phyloP scores from a whole-genome alignment of 2,888 invertebrate species.

The Nomada hirtipes region DNA sequence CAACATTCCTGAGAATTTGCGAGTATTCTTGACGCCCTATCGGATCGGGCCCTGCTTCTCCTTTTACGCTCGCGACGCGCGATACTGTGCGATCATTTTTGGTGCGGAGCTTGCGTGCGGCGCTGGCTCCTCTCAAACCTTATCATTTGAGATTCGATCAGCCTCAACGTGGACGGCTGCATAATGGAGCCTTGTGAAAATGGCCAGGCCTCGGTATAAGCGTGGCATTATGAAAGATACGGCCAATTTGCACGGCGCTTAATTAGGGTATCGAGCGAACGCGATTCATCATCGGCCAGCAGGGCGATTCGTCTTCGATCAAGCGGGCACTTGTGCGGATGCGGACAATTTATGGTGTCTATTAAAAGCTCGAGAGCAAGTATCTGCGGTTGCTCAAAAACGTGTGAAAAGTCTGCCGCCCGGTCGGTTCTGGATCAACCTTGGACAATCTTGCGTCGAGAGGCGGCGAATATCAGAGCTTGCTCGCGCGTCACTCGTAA shows the following conservation, averaged over 20 bases:
- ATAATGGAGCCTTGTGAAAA: not conserved
- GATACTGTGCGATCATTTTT: not conserved
- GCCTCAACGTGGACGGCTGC: not conserved
- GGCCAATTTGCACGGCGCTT: slow-evolving; percentile 12
- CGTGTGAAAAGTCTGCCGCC: slow-evolving; percentile 43
- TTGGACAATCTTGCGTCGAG: not conserved
- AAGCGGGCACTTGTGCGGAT: slow-evolving; percentile 39
- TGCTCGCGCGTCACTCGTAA: not conserved
- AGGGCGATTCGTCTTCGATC: slow-evolving; percentile 59
- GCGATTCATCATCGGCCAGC: slow-evolving; percentile 26
- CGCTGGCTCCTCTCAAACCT: not conserved
- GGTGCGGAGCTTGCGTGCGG: too few relatives aligned
- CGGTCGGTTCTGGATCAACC: not conserved
- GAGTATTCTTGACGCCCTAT: slow-evolving; percentile 34
- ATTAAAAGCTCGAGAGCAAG: slow-evolving; percentile 70
- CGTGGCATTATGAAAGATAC: not conserved
- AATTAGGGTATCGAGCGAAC: slow-evolving; percentile 52
- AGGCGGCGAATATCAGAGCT: not conserved
- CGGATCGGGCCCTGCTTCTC: slow-evolving; percentile 12
- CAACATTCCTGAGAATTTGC: slow-evolving; percentile 63
- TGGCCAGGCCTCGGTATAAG: not conserved
- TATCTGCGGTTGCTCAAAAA: slow-evolving; percentile 51
- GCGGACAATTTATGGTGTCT: slow-evolving; percentile 60
- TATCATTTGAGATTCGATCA: not conserved
- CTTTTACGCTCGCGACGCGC: not conserved